Base-by-base conservation (phyloP, 2,113 vertebrate species). In the Hystrix cristata region DNA sequence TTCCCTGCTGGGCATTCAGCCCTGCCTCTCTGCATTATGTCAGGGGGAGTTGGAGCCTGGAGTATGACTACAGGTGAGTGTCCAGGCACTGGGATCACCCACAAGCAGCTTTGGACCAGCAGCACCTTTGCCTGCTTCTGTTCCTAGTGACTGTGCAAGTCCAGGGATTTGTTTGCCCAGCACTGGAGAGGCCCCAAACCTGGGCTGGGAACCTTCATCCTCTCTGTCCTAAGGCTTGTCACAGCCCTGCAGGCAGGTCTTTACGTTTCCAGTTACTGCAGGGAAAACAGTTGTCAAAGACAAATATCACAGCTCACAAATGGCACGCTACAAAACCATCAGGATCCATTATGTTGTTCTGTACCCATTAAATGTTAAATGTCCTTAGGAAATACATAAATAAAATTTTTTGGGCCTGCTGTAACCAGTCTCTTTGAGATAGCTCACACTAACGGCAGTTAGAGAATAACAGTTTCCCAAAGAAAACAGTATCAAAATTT, bases 341-440 rank as follows among this genome's bases (percentile, higher is more conserved):
- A 83, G 85, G 74, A 88, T 51, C 55, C 7, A 71, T 11, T 53
- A 25, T 19, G 84, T 90, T n/a, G 81, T 65, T 76, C 80, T 60
- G 21, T 38, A 46, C 5, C 7, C 46, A 72, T 51, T 92, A 81
- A 76, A 78, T 62, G 84, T 55, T 76, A 71, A 83, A 78, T 59
- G 46, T 89, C 86, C 90, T 96, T 72, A 92, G 51, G n/a, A 92
- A 87, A 67, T 92, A 67, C 29, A 27, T 11, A 67, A 79, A 46
- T 78, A 94, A 90, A 92, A 84, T 62, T 55, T 7, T 87, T 80
- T n/a, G 67, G 38, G 25, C 57, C 72, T 92, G 51, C 57, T 31
- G 0, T 43, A 69, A 87, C 62, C 38, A 72, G 38, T 57, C 21
- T 67, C 80, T 94, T 91, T 92, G 62, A 82, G 65, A 43, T 43